A percentile compares a stretch with the other conserved stretches of the same genome.
Conservation (phyloP, 2,113 vertebrate species). For the Cavia porcellus region DNA sequence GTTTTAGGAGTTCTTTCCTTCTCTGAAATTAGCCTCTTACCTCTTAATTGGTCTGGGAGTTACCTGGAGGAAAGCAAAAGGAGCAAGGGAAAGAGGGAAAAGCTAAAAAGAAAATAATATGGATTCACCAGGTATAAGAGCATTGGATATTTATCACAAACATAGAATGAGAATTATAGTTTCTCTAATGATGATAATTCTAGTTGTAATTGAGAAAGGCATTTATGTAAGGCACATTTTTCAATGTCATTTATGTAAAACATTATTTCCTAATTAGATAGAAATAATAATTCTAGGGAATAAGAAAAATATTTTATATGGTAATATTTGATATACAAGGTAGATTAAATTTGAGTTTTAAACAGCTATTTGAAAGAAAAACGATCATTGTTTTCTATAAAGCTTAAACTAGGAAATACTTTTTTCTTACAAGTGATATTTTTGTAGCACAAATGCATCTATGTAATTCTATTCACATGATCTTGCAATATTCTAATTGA, state of each 20-base stretch:
- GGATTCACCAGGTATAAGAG: background rate
- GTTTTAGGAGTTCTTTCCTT: background rate
- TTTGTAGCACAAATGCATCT: background rate
- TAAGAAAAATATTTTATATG: background rate
- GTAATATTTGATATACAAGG: background rate
- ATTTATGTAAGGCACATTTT: background rate
- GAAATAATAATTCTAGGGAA: background rate
- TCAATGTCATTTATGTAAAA: background rate
- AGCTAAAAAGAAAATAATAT: background rate
- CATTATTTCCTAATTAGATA: background rate
- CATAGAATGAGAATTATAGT: background rate
- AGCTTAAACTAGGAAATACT: background rate
- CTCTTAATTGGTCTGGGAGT: background rate
- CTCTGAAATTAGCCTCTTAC: background rate
- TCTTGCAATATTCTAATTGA: background rate
- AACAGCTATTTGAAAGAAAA: background rate
- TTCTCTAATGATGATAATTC: background rate
- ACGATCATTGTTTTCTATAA: background rate
- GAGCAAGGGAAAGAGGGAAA: too few species aligned
- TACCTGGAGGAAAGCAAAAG: background rate
- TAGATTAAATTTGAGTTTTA: background rate
- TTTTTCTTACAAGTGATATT: background rate
- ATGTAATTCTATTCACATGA: background rate
- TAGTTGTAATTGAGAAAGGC: background rate
- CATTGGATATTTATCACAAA: background rate